These are phyloP conservation scores for Gephyroberyx darwinii DNA, from an alignment of 2,797 vertebrate genomes.

Conservation along the genomic window DNA sequence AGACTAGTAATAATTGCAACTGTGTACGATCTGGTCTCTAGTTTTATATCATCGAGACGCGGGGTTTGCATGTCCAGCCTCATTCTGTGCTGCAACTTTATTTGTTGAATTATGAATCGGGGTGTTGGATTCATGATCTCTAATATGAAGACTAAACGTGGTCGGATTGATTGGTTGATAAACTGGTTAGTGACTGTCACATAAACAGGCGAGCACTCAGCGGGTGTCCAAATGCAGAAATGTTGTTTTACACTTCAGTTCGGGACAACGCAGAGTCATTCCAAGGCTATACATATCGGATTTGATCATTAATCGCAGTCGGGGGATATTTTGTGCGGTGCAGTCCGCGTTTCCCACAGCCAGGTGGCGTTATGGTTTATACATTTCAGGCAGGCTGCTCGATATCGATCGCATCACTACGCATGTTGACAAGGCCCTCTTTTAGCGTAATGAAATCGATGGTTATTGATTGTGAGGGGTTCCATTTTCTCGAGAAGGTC, in stretches of 20 bases:
- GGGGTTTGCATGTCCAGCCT: background rate
- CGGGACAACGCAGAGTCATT: background rate
- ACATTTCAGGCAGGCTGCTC: background rate
- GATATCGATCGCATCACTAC: background rate
- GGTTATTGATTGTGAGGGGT: slow-evolving; percentile 47
- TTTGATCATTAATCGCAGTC: background rate
- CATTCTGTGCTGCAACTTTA: background rate
- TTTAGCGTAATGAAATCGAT: slow-evolving; percentile 72
- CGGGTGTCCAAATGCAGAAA: background rate
- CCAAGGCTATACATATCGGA: background rate
- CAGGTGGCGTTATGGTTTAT: slow-evolving; percentile 54
- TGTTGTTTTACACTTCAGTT: background rate
- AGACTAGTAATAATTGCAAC: background rate
- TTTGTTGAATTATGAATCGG: background rate
- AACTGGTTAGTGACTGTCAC: background rate
- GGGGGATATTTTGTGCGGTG: background rate
- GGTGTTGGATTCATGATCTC: background rate
- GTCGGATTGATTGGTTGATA: background rate
- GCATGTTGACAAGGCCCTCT: slow-evolving; percentile 51
- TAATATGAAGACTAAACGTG: background rate
- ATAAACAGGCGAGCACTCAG: background rate
- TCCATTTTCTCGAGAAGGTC: slow-evolving; percentile 42
- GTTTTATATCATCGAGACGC: background rate
- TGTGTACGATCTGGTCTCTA: background rate
- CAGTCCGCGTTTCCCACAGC: background rate